These are phyloP conservation scores for Chondrosia reniformis DNA, from an alignment of 37 sponge, comb jelly and placozoan species.

Conservation along the genomic window DNA sequence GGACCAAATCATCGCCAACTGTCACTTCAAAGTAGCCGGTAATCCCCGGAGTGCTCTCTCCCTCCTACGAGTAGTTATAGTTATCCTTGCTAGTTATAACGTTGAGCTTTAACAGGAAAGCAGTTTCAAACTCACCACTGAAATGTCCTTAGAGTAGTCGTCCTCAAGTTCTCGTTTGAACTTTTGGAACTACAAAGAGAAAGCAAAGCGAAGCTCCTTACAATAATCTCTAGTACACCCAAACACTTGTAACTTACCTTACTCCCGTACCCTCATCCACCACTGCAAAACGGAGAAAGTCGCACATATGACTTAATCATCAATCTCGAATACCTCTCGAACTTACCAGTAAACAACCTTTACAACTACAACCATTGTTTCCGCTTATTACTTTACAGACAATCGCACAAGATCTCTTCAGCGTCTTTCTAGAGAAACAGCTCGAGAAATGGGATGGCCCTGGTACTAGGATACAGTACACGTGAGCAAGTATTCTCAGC, in stretches of 20 bases:
- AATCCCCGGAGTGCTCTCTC: conserved; percentile 49
- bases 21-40: conserved; percentile 79
- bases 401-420: not conserved
- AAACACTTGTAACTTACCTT: conserved; percentile 34
- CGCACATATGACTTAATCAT: too few species aligned
- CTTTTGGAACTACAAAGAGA: conserved; percentile 34
- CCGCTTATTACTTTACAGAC: not conserved
- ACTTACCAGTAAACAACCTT: conserved; percentile 27
- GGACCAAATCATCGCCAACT: conserved; percentile 53
- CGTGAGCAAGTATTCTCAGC: too few species aligned
- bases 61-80: not conserved
- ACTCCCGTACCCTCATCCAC: conserved; percentile 84
- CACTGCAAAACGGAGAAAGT: conserved; percentile 32
- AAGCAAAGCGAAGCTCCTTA: not conserved
- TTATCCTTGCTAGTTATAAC: not conserved
- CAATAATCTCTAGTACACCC: too few species aligned
- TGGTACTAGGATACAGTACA: too few species aligned
- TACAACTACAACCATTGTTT: conserved; percentile 12
- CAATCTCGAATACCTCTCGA: not conserved
- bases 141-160: conserved; percentile 43
- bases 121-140: conserved; percentile 35
- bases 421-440: too few species aligned
- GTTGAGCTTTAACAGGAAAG: not conserved
- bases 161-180: conserved; percentile 37
- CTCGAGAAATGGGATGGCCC: too few species aligned